A percentile compares a stretch with the other conserved stretches of the same genome.
Conservation (phyloP, 2,888 invertebrate genomes). For the Ecliptopera silaceata region DNA sequence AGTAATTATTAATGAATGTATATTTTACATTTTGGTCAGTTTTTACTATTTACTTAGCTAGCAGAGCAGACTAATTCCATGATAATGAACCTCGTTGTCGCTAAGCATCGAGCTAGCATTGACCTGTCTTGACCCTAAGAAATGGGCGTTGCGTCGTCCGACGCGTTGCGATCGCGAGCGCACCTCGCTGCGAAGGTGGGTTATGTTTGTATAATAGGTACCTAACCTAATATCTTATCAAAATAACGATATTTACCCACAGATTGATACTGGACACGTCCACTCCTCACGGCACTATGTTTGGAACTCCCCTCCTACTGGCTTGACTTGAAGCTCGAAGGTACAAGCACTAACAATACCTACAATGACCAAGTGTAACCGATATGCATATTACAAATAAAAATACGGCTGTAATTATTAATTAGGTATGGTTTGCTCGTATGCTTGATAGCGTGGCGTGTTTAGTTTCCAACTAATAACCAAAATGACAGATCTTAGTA, state of each 20-base stretch:
- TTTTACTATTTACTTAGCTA: not conserved
- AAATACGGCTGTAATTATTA: not conserved
- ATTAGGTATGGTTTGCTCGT: not conserved
- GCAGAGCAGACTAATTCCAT: constrained; percentile 37
- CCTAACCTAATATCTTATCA: constrained; percentile 33
- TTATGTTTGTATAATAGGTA: constrained; percentile 41
- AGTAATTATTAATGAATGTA: too few relatives aligned
- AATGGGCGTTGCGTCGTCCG: constrained; percentile 24
- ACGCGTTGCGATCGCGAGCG: constrained; percentile 21
- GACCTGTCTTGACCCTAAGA: constrained; percentile 61
- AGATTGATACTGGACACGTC: constrained; percentile 20
- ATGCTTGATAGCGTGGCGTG: not conserved
- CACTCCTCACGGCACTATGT: constrained; percentile 16
- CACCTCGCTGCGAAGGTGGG: constrained; percentile 46
- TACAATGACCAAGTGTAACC: not conserved
- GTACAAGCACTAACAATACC: not conserved
- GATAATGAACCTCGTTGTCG: constrained; percentile 59
- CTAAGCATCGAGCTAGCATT: constrained; percentile 52
- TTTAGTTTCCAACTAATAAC: not conserved
- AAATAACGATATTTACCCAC: constrained; percentile 14
- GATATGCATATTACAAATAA: not conserved
- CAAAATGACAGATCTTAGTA: too few relatives aligned
- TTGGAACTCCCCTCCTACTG: constrained; percentile 11
- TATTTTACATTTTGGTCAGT: not conserved
- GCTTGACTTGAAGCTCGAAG: constrained; percentile 1